phyloP scores from a whole-genome alignment of 2,797 vertebrate species.

The Scyliorhinus canicula region DNA sequence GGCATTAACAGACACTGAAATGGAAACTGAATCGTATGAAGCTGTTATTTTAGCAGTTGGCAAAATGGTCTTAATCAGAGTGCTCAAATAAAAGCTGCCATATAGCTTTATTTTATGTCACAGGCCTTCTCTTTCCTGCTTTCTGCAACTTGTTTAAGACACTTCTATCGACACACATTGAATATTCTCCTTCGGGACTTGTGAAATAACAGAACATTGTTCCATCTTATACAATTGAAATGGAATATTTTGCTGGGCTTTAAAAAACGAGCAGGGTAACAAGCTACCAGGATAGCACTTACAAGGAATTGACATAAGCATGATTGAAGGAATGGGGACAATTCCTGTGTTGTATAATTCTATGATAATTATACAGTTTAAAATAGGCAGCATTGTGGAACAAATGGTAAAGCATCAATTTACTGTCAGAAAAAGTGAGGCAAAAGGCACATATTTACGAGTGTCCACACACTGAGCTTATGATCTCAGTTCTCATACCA shows the following conservation, averaged over 20 bases:
- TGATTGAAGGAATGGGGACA: not conserved
- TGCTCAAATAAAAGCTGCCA: not conserved
- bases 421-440: not conserved
- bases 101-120: conserved; percentile 3
- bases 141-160: not conserved
- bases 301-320: not conserved
- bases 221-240: not conserved
- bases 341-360: not conserved
- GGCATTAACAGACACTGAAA: not conserved
- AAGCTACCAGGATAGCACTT: not conserved
- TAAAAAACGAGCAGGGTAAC: not conserved
- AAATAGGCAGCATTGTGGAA: not conserved
- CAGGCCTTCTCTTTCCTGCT: not conserved
- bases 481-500: not conserved
- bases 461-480: not conserved
- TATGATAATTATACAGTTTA: not conserved
- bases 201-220: not conserved
- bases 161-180: not conserved
- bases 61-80: conserved; percentile 7
- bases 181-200: not conserved
- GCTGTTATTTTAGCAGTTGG: conserved; percentile 24
- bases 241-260: not conserved
- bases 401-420: not conserved
- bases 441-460: not conserved
- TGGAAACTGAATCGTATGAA: not conserved